These are phyloP conservation scores for Misgurnus mizolepis DNA, from an alignment of 2,113 vertebrate genomes.

Conservation along the genomic window DNA sequence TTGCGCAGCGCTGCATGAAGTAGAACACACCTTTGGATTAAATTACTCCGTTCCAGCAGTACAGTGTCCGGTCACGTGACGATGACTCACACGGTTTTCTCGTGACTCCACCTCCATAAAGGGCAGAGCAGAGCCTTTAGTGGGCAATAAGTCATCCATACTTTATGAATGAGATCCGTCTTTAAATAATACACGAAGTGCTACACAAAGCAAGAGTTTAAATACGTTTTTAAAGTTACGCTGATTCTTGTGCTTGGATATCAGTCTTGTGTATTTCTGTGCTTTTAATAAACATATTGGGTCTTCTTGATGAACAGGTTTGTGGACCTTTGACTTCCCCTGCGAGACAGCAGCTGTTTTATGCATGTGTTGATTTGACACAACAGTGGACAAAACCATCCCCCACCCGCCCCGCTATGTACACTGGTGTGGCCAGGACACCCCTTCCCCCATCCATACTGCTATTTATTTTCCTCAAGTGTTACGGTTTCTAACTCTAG, in stretches of 20 bases:
- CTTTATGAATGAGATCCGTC: background rate
- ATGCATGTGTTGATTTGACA: conserved; percentile 26
- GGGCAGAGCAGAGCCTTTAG: conserved; percentile 1
- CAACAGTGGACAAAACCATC: background rate
- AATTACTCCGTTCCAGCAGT: background rate
- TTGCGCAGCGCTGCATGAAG: too few species aligned
- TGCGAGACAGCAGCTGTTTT: conserved; percentile 45
- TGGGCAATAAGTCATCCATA: conserved; percentile 6
- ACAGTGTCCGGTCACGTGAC: background rate
- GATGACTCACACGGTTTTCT: background rate
- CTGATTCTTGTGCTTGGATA: background rate
- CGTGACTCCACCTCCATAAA: conserved; percentile 8
- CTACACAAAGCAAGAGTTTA: background rate
- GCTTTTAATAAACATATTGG: background rate
- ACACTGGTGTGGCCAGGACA: background rate
- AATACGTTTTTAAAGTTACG: background rate
- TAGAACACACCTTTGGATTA: background rate
- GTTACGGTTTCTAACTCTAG: background rate
- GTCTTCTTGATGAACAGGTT: background rate
- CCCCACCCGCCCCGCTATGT: background rate
- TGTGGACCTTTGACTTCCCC: background rate
- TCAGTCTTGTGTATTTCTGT: too few species aligned
- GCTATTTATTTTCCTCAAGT: background rate
- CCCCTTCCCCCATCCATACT: background rate
- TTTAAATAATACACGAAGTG: background rate